phyloP scores from a whole-genome alignment of 2,113 vertebrate species.

The Mirza zaza region DNA sequence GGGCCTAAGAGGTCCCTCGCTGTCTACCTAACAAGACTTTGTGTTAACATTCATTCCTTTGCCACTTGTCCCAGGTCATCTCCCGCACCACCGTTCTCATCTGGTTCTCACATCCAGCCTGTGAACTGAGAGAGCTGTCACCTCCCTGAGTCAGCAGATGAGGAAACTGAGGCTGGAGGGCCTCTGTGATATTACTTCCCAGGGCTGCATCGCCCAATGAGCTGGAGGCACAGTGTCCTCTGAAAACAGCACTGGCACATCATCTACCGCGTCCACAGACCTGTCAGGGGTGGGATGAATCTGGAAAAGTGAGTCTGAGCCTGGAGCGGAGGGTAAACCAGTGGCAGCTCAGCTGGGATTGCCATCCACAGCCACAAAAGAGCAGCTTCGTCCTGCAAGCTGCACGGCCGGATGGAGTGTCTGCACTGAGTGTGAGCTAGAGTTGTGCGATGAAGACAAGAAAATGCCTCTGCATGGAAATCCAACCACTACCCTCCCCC shows the following conservation, averaged over 20 bases:
- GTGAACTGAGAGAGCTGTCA: neutral
- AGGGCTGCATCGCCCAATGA: neutral
- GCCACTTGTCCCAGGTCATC: too few species aligned
- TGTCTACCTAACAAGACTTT: too few species aligned
- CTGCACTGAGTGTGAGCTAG: neutral
- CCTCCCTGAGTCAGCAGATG: neutral
- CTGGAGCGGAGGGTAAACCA: too few species aligned
- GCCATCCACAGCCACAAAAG: neutral
- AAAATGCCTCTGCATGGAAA: neutral
- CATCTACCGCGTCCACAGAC: neutral
- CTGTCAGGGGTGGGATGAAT: neutral
- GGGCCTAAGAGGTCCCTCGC: too few species aligned
- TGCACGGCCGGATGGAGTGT: neutral
- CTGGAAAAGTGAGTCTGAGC: neutral
- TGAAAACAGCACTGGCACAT: neutral
- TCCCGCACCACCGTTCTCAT: neutral
- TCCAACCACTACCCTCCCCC: neutral
- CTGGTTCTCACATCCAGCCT: neutral
- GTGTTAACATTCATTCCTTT: too few species aligned
- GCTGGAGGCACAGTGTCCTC: neutral
- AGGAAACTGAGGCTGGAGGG: neutral
- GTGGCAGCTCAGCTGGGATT: neutral
- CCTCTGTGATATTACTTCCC: too few species aligned
- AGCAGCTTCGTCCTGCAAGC: fast-evolving
- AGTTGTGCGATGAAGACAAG: neutral